A percentile compares a stretch with the other conserved stretches of the same genome.
Conservation (phyloP, 92 coral and sea anemone genomes). For the Porites evermanni region DNA sequence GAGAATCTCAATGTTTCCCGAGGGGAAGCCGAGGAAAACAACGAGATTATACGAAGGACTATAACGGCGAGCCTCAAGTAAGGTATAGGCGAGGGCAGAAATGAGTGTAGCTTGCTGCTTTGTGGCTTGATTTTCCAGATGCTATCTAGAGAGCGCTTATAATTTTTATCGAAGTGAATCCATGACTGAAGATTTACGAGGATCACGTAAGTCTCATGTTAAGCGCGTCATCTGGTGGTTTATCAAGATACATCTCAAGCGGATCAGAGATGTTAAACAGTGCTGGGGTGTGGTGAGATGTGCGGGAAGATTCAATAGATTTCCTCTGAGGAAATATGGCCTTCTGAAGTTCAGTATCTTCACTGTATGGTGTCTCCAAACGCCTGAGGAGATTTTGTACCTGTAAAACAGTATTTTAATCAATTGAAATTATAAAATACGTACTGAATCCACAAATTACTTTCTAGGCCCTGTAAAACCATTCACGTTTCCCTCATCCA, state of each 20-base stretch:
- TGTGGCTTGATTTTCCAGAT: too few species aligned
- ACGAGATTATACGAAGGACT: too few species aligned
- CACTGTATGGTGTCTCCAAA: slow-evolving; percentile 87
- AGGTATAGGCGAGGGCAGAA: too few species aligned
- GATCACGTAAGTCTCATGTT: slow-evolving; percentile 96
- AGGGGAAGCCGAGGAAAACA: too few species aligned
- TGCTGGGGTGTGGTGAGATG: neutral
- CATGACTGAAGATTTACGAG: slow-evolving; percentile 62
- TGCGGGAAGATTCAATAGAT: neutral
- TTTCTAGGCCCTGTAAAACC: too few species aligned
- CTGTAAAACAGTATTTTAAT: slow-evolving; percentile 32
- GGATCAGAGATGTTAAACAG: slow-evolving; percentile 8
- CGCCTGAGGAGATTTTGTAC: slow-evolving; percentile 78
- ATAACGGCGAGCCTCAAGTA: too few species aligned
- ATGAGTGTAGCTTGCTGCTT: too few species aligned
- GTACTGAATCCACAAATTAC: too few species aligned
- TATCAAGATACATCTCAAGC: slow-evolving; percentile 49
- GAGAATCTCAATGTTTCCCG: too few species aligned
- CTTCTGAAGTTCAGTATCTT: slow-evolving; percentile 43
- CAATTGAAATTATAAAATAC: too few species aligned
- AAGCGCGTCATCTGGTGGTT: slow-evolving; percentile 84
- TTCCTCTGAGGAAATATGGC: slow-evolving; percentile 4
- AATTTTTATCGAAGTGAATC: neutral
- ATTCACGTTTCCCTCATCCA: too few species aligned
- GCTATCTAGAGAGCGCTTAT: too few species aligned